These are phyloP conservation scores for Brachyhypopomus occidentalis DNA, from an alignment of 2,113 vertebrate genomes.

Conservation along the genomic window DNA sequence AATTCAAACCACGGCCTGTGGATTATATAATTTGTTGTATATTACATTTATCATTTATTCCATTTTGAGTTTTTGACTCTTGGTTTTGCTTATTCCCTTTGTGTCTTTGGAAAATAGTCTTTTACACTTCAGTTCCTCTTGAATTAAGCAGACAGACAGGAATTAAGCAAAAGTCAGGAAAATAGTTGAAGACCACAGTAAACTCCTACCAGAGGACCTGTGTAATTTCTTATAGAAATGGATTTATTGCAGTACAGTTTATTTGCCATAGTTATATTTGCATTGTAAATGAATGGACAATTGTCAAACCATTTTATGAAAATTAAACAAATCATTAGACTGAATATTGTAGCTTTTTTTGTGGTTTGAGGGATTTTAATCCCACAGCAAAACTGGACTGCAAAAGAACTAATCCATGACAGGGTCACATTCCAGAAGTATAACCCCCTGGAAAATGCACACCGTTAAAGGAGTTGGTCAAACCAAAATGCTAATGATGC, in stretches of 20 bases:
- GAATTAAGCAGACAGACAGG: not conserved
- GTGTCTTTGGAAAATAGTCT: slow-evolving; percentile 28
- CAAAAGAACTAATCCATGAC: not conserved
- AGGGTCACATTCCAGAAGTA: not conserved
- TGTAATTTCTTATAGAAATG: not conserved
- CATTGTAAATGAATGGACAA: slow-evolving; percentile 7
- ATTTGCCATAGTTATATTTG: not conserved
- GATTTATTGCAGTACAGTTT: slow-evolving; percentile 9
- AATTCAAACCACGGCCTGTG: not conserved
- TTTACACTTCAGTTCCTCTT: slow-evolving; percentile 21
- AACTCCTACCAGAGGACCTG: slow-evolving; percentile 6
- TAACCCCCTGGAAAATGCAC: not conserved
- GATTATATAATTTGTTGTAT: slow-evolving; percentile 4
- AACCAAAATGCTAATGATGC: slow-evolving; percentile 19
- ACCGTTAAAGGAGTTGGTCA: not conserved
- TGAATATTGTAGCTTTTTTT: not conserved
- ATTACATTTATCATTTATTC: slow-evolving; percentile 2
- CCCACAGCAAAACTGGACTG: not conserved
- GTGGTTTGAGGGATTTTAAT: not conserved
- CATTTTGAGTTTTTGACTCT: slow-evolving; percentile 46
- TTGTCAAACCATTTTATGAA: not conserved
- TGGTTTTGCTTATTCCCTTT: slow-evolving; percentile 50
- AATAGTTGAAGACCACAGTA: not conserved
- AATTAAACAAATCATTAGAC: not conserved
- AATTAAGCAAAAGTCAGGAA: slow-evolving; percentile 28